phyloP scores from a whole-genome alignment of 1,140 invertebrate genomes.

The Armadillidium nasatum region DNA sequence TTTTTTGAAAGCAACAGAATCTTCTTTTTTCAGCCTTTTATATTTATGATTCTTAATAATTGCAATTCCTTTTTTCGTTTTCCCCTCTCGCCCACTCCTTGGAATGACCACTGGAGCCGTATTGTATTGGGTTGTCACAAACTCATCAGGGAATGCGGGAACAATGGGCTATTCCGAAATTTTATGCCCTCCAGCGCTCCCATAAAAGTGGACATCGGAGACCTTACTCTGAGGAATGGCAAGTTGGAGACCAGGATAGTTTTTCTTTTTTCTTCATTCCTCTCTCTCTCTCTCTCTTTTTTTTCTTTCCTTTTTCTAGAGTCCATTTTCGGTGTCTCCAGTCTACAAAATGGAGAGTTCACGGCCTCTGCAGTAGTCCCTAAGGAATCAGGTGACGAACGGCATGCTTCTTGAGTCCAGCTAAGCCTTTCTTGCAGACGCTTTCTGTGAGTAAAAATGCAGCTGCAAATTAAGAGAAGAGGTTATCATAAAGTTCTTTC shows the following conservation, averaged over 20 bases:
- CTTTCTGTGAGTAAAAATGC: not conserved
- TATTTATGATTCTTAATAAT: not conserved
- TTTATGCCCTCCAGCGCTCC: constrained; percentile 42
- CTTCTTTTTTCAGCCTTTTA: not conserved
- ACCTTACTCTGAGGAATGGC: constrained; percentile 40
- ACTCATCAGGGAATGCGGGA: constrained; percentile 43
- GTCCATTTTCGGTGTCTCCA: constrained; percentile 43
- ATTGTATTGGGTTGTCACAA: constrained; percentile 43
- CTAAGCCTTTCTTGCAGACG: not conserved
- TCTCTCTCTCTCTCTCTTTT: too few relatives aligned
- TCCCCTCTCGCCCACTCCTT: constrained; percentile 32
- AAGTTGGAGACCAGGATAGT: constrained; percentile 33
- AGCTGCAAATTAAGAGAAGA: not conserved
- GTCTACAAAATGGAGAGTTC: constrained; percentile 46
- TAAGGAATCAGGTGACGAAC: constrained; percentile 38
- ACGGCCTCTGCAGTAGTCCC: constrained; percentile 41
- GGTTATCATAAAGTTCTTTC: constrained; percentile 1
- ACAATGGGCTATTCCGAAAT: constrained; percentile 43
- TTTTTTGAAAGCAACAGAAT: not conserved
- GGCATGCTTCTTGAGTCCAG: constrained; percentile 16
- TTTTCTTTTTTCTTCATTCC: too few relatives aligned
- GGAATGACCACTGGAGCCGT: constrained; percentile 30
- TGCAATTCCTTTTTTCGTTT: not conserved
- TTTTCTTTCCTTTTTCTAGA: constrained; percentile 35
- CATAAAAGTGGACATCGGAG: constrained; percentile 44